These are phyloP conservation scores for Microctonus aethiopoides DNA, from an alignment of 2,888 invertebrate genomes.

Conservation along the genomic window DNA sequence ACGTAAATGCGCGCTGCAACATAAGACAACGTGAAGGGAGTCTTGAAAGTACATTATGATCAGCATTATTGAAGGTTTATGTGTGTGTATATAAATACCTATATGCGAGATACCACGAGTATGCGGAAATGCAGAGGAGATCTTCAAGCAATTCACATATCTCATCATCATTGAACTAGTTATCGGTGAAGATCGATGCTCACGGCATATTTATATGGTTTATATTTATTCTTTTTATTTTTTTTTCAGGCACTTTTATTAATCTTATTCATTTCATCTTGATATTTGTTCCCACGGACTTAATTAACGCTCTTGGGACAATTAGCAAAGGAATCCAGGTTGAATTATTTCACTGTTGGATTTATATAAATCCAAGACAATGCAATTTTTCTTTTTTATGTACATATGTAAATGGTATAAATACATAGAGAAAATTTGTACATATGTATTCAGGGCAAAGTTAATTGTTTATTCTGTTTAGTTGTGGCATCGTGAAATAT, in stretches of 20 bases:
- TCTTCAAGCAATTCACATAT: constrained; percentile 1
- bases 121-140: constrained; percentile 29
- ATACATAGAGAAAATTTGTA: too few species aligned
- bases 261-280: not conserved
- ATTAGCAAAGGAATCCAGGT: constrained; percentile 18
- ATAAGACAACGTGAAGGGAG: not conserved
- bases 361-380: not conserved
- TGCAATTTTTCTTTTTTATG: not conserved
- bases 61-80: constrained; percentile 26
- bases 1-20: not conserved
- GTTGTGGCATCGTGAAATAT: too few species aligned
- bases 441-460: not conserved
- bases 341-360: not conserved
- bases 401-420: not conserved
- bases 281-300: constrained; percentile 1
- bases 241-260: not conserved
- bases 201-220: not conserved
- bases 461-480: not conserved
- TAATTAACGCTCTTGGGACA: constrained; percentile 4
- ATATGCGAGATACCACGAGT: constrained; percentile 23
- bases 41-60: constrained; percentile 24
- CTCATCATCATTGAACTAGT: constrained; percentile 13
- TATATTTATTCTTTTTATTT: not conserved
- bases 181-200: constrained; percentile 18
- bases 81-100: too few species aligned